phyloP scores from a whole-genome alignment of 2,888 invertebrate species.

The Troglohyphantes excavatus region DNA sequence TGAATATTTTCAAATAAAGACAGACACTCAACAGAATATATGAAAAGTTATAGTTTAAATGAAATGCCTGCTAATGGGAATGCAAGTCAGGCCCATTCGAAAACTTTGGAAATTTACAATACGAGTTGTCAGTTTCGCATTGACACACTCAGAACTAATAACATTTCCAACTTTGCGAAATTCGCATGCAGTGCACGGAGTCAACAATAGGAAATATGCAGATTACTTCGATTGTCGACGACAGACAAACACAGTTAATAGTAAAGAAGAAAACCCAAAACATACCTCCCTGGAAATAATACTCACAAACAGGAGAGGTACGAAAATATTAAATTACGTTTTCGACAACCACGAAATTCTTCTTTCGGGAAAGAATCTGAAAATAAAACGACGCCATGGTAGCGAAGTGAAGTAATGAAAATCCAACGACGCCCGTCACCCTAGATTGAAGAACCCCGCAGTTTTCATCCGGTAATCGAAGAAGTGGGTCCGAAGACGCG shows the following conservation, averaged over 20 bases:
- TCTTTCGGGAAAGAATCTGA: background rate
- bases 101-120: background rate
- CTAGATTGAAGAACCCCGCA: background rate
- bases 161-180: background rate
- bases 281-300: background rate
- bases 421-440: constrained; percentile 15
- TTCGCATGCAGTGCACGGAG: background rate
- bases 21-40: no score
- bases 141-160: background rate
- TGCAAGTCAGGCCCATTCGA: no score
- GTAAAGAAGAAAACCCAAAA: background rate
- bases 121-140: background rate
- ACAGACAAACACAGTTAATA: background rate
- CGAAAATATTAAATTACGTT: constrained; percentile 1
- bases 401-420: constrained; percentile 21
- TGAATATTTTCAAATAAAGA: no score
- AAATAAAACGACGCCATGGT: constrained; percentile 5
- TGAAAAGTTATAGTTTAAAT: no score
- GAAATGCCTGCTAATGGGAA: no score
- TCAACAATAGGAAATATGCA: background rate
- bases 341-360: constrained; percentile 12
- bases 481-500: constrained; percentile 5
- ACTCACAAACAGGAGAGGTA: background rate
- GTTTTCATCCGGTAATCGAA: constrained; percentile 35
- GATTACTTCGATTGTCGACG: background rate